Base-by-base conservation (phyloP, 1,140 invertebrate species). In the Ephestia elutella region DNA sequence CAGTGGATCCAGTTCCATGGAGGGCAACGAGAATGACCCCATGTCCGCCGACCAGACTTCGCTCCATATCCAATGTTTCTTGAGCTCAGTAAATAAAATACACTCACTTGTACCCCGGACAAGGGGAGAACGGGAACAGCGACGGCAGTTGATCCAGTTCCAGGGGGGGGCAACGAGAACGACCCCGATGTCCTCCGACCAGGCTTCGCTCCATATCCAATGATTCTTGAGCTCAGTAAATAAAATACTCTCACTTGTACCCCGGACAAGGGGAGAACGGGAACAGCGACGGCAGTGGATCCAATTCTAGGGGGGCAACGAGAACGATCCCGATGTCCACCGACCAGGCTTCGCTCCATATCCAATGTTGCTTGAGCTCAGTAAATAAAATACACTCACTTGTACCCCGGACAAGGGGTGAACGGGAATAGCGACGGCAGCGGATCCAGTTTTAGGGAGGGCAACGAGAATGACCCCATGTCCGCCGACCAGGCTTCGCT, bases 401-500 rank as follows among this genome's bases (percentile, higher is more conserved):
- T 94, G 86, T 94, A 95, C 50, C 90, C 91, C 54, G 90, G 88
- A n/a, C 93, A 93, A 0, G 94, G 93, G 64, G 93, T 95, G 77
- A 95, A 93, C 5, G 92, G 92, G 73, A 93, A 93, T 11, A 95
- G 80, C 75, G 92, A 91, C 49, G 94, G 93, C 49, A 95, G 75
- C 5, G 94, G 94, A 70, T 95, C 94, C 67, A 95, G 86, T 69
- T 96, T 94, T 49, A 95, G 85, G 1, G 94, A 92, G 44, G 93
- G 92, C 50, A 95, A 77, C 0, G 94, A 93, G 82, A 95, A 95
- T 18, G 94, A 94, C 25, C 93, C 93, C 94, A 95, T 95, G 71
- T n/a, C n/a, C n/a, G n/a, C 94, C 35, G 90, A 87, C 92, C 93
- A 94, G 68, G 90, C 72, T 80, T 90, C n/a, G n/a, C n/a, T n/a